Evolutionary conservation across 2,888 invertebrate species (phyloP).

Genomic region (Spisula subtruncata): DNA sequence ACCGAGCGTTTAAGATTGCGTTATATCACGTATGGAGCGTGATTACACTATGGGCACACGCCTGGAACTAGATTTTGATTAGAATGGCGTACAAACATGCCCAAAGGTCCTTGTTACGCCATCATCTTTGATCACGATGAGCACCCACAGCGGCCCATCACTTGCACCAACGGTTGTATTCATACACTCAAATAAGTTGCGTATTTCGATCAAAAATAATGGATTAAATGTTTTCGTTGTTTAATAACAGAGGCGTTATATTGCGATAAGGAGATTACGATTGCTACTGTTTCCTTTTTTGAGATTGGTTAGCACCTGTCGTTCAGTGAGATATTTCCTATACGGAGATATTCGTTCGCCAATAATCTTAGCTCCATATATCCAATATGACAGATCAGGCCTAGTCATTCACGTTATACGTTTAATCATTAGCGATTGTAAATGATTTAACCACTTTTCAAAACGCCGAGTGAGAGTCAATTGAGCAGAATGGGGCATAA

Average conservation of each 20-base stretch:
- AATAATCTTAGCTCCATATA: slow-evolving; percentile 22
- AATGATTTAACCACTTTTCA: slow-evolving; percentile 67
- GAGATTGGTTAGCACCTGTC: slow-evolving; percentile 24
- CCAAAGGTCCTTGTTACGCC: background rate
- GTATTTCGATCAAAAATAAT: slow-evolving; percentile 23
- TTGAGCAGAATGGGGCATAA: slow-evolving; percentile 61
- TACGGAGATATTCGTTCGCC: slow-evolving; percentile 14
- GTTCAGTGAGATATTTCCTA: slow-evolving; percentile 16
- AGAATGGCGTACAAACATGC: slow-evolving; percentile 23
- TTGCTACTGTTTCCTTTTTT: slow-evolving; percentile 12
- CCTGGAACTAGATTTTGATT: background rate
- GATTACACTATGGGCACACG: background rate
- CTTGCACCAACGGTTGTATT: background rate
- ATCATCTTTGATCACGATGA: background rate
- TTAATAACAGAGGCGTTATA: slow-evolving; percentile 25
- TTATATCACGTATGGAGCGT: background rate
- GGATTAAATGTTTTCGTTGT: slow-evolving; percentile 28
- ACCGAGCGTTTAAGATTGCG: background rate
- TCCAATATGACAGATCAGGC: slow-evolving; percentile 41
- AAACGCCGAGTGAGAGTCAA: slow-evolving; percentile 56
- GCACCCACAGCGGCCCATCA: background rate
- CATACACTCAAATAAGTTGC: background rate
- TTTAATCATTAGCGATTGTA: slow-evolving; percentile 68
- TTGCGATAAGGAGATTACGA: background rate
- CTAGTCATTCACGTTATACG: slow-evolving; percentile 54